Evolutionary conservation across 2,797 vertebrate species (phyloP), one percentile per base, ranked within the genome.

Genomic region (Neostethus bicornis): DNA sequence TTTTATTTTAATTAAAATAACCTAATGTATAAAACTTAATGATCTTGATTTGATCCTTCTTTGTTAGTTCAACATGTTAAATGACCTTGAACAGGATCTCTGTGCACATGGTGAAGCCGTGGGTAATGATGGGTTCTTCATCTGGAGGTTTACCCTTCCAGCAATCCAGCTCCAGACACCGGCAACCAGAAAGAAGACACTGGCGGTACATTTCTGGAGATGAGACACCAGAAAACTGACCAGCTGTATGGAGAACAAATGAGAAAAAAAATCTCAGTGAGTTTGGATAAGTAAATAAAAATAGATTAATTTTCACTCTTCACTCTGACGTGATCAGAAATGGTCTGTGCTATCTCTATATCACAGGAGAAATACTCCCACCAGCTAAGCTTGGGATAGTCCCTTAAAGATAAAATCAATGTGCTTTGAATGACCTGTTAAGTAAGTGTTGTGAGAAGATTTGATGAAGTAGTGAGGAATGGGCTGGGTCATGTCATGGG

Each of bases 181-280:
- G 94, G 70, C 97, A 98, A 73, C 97, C 96, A 0, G 95, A 85
- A 63, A 99, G 92, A 83, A 99, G 92, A 2, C 93, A 92, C 90
- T 99, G 97, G 1, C 97, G 94, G 63, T 98, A 98, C 97, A 99
- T 99, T 85, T 99, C 97, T 0, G 97, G 95, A 19, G 97, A 98
- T 0, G 97, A 98, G 8, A 93, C 83, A 0, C 97, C 97, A 0
- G 96, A 97, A 80, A 99, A 98, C 91, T 99, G 97, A 41, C 97
- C 96, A 0, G 95, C 97, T 99, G 85, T 14, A 32, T 24, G 34
- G 7, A 0, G 28, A 53, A n/a, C n/a, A n/a, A n/a, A n/a, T n/a
- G 24, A 54, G 9, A 46, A 7, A 61, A 21, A 56, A 9, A 17
- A 47, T 29, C 23, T 23, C 21, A 25, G 25, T 20, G 7, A n/a